Conservation (phyloP, 2,888 invertebrate species). For the Drosophila phalerata region DNA sequence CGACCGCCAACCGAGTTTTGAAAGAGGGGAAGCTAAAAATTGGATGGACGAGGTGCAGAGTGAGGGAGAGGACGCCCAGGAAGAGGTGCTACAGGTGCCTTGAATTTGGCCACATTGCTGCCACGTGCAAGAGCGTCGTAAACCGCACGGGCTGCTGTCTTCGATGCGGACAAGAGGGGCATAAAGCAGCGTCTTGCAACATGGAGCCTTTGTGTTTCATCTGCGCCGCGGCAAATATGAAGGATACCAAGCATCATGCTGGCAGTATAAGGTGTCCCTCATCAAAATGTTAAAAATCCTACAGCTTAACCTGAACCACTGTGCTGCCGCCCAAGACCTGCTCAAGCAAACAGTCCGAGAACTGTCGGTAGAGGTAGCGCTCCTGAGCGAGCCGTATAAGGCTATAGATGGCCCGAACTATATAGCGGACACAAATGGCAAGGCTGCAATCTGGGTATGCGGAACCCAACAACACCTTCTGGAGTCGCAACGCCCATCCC, state of each 20-base stretch:
- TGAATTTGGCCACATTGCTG: background rate
- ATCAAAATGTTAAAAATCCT: too few species aligned
- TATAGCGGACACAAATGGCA: too few species aligned
- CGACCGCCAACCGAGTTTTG: background rate
- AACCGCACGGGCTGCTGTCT: background rate
- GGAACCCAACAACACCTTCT: too few species aligned
- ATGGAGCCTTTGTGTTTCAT: background rate
- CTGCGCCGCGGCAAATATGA: background rate
- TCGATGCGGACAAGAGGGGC: background rate
- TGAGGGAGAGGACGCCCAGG: background rate
- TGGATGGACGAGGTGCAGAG: background rate
- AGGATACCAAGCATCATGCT: background rate
- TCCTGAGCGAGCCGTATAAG: too few species aligned
- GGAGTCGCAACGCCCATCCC: too few species aligned
- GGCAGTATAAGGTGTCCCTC: too few species aligned
- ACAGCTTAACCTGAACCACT: too few species aligned
- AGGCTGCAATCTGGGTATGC: too few species aligned
- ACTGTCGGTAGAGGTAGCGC: too few species aligned
- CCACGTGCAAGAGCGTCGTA: background rate
- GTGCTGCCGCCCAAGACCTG: too few species aligned
- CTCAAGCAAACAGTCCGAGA: too few species aligned
- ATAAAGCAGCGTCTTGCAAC: background rate
- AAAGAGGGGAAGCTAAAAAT: background rate
- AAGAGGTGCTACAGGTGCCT: background rate
- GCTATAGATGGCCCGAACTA: too few species aligned